phyloP scores from a whole-genome alignment of 2,797 vertebrate species.

The Epinephelus malabaricus region DNA sequence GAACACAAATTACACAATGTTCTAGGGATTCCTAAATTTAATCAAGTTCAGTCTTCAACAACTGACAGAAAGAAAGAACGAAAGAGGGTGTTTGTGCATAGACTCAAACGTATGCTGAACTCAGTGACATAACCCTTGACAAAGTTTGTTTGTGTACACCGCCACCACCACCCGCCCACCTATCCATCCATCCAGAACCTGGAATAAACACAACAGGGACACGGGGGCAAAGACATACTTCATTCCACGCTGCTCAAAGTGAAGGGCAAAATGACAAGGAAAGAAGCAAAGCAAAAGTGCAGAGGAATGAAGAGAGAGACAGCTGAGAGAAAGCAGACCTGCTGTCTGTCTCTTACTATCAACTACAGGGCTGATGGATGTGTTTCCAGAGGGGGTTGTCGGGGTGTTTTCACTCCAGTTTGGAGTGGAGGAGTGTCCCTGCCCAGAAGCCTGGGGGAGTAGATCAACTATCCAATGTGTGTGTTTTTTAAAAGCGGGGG shows the following conservation, averaged over 20 bases:
- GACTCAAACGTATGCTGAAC: conserved; percentile 31
- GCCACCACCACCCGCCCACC: background rate
- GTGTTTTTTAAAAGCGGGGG: conserved; percentile 20
- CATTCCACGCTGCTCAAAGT: conserved; percentile 41
- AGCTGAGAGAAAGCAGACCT: conserved; percentile 45
- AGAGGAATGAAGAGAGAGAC: conserved; percentile 2
- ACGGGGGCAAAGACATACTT: conserved; percentile 44
- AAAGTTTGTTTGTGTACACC: conserved; percentile 26
- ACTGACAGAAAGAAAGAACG: background rate
- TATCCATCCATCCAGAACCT: conserved; percentile 32
- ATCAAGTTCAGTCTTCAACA: background rate
- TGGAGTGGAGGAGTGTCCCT: conserved; percentile 32
- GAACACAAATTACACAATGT: conserved; percentile 2
- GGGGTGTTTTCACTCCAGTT: conserved; percentile 52
- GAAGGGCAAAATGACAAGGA: conserved; percentile 22
- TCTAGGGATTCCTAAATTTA: background rate
- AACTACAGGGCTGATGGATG: conserved; percentile 40
- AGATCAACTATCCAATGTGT: conserved; percentile 30
- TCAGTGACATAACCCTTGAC: conserved; percentile 30
- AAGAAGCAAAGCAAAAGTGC: background rate
- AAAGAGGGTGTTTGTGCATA: background rate
- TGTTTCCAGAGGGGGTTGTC: conserved; percentile 36
- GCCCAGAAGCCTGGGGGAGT: conserved; percentile 28
- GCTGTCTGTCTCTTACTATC: conserved; percentile 40
- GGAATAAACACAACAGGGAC: conserved; percentile 40